phyloP scores from a whole-genome alignment of 2,888 invertebrate species.

The Synanthedon tipuliformis region DNA sequence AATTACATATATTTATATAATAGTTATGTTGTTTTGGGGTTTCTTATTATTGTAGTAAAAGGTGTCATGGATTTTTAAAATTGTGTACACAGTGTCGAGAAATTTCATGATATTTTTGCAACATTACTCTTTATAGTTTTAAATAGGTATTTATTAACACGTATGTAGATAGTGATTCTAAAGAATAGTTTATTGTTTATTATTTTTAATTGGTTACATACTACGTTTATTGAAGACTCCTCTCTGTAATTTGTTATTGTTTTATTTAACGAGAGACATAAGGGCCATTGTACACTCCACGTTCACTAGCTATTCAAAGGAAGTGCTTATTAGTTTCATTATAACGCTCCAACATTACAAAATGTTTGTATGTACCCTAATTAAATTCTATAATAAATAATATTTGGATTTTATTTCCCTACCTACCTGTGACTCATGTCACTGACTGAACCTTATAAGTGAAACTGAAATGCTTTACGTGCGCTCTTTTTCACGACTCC shows the following conservation, averaged over 20 bases:
- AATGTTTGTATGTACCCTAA: constrained; percentile 70
- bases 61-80: too few species aligned
- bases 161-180: background rate
- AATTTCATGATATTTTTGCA: too few species aligned
- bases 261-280: constrained; percentile 16
- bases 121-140: too few species aligned
- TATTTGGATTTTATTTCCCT: constrained; percentile 34
- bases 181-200: constrained; percentile 4
- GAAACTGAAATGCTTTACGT: too few species aligned
- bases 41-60: too few species aligned
- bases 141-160: too few species aligned
- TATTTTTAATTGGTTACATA: constrained; percentile 5
- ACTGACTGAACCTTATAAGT: too few species aligned
- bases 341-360: constrained; percentile 67
- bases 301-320: constrained; percentile 57
- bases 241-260: constrained; percentile 33
- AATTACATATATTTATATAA: too few species aligned
- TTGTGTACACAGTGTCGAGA: too few species aligned
- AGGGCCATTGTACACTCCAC: constrained; percentile 42
- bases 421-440: too few species aligned
- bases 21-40: too few species aligned
- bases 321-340: constrained; percentile 67
- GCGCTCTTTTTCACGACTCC: too few species aligned
- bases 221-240: constrained; percentile 24
- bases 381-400: constrained; percentile 66